These are phyloP conservation scores for Mustelus asterias DNA, from an alignment of 2,113 vertebrate genomes.

Conservation along the genomic window DNA sequence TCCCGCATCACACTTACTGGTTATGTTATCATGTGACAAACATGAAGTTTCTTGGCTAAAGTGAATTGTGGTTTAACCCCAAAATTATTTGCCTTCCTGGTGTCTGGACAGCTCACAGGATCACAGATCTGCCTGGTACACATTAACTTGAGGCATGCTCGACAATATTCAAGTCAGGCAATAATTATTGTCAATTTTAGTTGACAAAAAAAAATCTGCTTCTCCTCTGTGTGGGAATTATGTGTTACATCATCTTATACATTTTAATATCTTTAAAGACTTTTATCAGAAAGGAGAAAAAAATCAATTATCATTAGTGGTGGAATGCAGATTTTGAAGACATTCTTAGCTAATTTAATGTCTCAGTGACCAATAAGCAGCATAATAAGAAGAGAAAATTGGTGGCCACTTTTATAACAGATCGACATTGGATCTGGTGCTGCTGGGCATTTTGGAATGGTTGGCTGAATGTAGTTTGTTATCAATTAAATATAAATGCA, in stretches of 20 bases:
- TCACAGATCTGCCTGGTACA: background rate
- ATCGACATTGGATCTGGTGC: background rate
- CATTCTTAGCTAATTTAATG: background rate
- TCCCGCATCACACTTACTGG: background rate
- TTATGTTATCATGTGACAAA: background rate
- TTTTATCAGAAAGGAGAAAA: background rate
- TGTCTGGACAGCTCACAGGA: background rate
- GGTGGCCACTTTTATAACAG: background rate
- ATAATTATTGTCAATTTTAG: background rate
- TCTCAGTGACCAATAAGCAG: background rate
- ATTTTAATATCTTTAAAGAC: background rate
- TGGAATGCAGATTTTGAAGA: background rate
- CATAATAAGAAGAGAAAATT: background rate
- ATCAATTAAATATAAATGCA: background rate
- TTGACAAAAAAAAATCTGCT: background rate
- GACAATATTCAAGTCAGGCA: background rate
- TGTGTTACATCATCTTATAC: background rate
- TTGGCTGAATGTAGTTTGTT: background rate
- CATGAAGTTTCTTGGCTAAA: too few species aligned
- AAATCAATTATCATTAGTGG: background rate
- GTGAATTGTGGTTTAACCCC: background rate
- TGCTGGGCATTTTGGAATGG: background rate
- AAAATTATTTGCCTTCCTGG: background rate
- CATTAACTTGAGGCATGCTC: background rate
- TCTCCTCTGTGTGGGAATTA: conserved; percentile 1